phyloP scores from a whole-genome alignment of 92 coral and sea anemone species.

The Zoanthus sociatus region DNA sequence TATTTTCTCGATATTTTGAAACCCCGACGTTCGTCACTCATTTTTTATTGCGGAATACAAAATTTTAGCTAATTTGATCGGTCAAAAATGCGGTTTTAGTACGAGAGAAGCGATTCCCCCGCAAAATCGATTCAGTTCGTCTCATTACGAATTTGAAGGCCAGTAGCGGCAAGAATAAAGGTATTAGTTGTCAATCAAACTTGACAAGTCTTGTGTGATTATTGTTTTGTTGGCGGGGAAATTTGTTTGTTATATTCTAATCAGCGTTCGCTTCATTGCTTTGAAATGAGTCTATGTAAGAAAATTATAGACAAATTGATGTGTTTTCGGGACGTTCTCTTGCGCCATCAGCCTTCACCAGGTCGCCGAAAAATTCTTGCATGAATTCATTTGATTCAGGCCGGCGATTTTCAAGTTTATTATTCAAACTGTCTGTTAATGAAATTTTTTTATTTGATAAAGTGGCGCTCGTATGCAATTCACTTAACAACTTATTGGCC shows the following conservation, averaged over 20 bases:
- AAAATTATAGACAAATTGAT: constrained; percentile 53
- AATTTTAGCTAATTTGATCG: constrained; percentile 56
- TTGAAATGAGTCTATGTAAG: constrained; percentile 68
- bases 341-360: constrained; percentile 31
- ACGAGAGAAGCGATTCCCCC: constrained; percentile 79
- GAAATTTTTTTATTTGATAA: constrained; percentile 93
- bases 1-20: constrained; percentile 48
- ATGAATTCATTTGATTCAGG: constrained; percentile 20
- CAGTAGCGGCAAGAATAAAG: constrained; percentile 81
- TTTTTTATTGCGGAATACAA: constrained; percentile 1
- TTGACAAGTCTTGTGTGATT: constrained; percentile 88
- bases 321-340: constrained; percentile 56
- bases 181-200: constrained; percentile 86
- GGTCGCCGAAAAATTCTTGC: constrained; percentile 23
- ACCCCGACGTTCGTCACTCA: constrained; percentile 31
- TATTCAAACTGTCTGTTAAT: constrained; percentile 83
- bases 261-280: constrained; percentile 78
- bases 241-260: constrained; percentile 95
- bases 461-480: constrained; percentile 82
- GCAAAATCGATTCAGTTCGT: constrained; percentile 81
- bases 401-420: constrained; percentile 55
- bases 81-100: constrained; percentile 74
- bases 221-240: constrained; percentile 92
- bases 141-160: constrained; percentile 92
- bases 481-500: constrained; percentile 92